phyloP scores from a whole-genome alignment of 2,888 invertebrate species.

The Laothoe populi region DNA sequence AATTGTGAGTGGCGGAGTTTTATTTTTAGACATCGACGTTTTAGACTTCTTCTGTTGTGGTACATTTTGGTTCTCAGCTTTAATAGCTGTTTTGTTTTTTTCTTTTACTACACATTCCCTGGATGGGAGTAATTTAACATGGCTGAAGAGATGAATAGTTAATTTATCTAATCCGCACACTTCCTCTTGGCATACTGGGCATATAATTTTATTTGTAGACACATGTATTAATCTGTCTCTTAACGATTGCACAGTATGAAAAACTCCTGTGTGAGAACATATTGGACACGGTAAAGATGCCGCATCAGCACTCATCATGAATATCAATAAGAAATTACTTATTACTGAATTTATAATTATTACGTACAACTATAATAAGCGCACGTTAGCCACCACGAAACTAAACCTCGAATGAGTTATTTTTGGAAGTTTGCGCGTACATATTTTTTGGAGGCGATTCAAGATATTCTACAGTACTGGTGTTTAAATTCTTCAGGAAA shows the following conservation, averaged over 20 bases:
- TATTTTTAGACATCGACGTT: slow-evolving; percentile 72
- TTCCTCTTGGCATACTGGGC: slow-evolving; percentile 91
- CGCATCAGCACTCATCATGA: slow-evolving; percentile 78
- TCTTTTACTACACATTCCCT: slow-evolving; percentile 47
- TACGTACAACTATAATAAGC: slow-evolving; percentile 33
- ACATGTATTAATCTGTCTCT: slow-evolving; percentile 89
- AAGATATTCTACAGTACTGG: slow-evolving; percentile 56
- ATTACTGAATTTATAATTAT: slow-evolving; percentile 19
- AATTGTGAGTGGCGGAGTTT: slow-evolving; percentile 52
- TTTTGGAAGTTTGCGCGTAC: slow-evolving; percentile 67
- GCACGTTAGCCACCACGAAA: slow-evolving; percentile 59
- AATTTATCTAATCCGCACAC: slow-evolving; percentile 92
- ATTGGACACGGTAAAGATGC: slow-evolving; percentile 89
- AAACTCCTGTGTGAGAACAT: slow-evolving; percentile 89
- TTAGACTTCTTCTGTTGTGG: slow-evolving; percentile 62
- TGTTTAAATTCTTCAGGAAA: neutral
- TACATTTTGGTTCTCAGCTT: slow-evolving; percentile 48
- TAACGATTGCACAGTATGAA: slow-evolving; percentile 88
- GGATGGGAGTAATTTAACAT: slow-evolving; percentile 77
- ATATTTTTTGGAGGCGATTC: slow-evolving; percentile 75
- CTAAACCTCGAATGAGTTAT: slow-evolving; percentile 69
- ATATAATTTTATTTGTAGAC: slow-evolving; percentile 89
- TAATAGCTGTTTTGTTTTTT: slow-evolving; percentile 42
- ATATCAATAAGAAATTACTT: slow-evolving; percentile 26
- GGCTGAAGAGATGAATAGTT: slow-evolving; percentile 92